phyloP scores from a whole-genome alignment of 2,113 vertebrate genomes.

The Osmerus mordax region DNA sequence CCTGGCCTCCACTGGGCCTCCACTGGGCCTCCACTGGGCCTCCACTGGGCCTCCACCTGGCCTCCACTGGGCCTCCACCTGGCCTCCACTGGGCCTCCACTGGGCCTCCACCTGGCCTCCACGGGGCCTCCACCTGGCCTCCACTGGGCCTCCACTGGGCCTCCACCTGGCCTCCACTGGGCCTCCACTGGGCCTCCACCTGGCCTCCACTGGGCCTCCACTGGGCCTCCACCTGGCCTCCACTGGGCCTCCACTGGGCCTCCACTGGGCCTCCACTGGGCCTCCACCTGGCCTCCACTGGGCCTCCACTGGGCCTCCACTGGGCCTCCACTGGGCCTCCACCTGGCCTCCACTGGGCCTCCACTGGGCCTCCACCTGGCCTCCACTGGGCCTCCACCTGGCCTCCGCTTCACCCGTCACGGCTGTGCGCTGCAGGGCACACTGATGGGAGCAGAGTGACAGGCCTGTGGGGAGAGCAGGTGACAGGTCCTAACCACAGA shows the following conservation, averaged over 20 bases:
- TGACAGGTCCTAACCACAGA: slow-evolving; percentile 39
- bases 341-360: slow-evolving; percentile 37
- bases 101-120: slow-evolving; percentile 24
- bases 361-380: slow-evolving; percentile 21
- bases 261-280: too few relatives aligned
- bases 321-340: too few relatives aligned
- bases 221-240: slow-evolving; percentile 24
- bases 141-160: too few relatives aligned
- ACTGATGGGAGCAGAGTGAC: slow-evolving; percentile 50
- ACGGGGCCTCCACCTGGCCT: slow-evolving; percentile 30
- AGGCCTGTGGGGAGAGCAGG: slow-evolving; percentile 29
- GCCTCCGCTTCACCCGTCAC: slow-evolving; percentile 48
- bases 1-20: slow-evolving; percentile 32
- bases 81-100: too few relatives aligned
- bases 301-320: slow-evolving; percentile 27
- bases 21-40: slow-evolving; percentile 20
- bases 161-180: too few relatives aligned
- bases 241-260: slow-evolving; percentile 31
- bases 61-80: slow-evolving; percentile 28
- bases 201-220: too few relatives aligned
- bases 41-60: slow-evolving; percentile 25
- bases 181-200: slow-evolving; percentile 27
- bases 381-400: slow-evolving; percentile 28
- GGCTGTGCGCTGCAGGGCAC: slow-evolving; percentile 17
- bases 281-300: slow-evolving; percentile 27